Base-by-base conservation (phyloP, 2,888 invertebrate species). In the Eupeodes luniger region DNA sequence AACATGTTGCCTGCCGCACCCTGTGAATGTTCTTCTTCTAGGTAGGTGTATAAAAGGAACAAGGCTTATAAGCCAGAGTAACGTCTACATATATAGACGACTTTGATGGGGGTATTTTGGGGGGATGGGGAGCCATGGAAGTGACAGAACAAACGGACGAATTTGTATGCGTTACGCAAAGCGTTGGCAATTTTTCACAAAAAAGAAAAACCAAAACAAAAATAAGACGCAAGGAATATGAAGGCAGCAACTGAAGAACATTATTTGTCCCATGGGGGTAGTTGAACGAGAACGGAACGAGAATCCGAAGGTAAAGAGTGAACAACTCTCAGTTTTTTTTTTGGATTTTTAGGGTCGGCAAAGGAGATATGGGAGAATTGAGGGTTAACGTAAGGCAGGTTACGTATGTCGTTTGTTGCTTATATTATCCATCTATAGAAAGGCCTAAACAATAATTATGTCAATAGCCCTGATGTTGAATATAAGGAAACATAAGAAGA, bases 381-480 rank as follows among this genome's bases (percentile, higher is more conserved):
- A 86, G 70, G 76, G 79, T 79, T 86, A 86, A 64, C 78, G 66
- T 62, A 77, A 81, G 72, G 75, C 69, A 78, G 81, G 78, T 69
- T 67, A 53, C 76, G 62, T 64, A 83, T 64, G 80, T 80, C 80
- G 72, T 80, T 79, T 83, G 72, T 53, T 67, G 53, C 53, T 16
- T 80, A 72, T 40, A 40, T 40, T 83, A 76, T 87, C 67, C 80
- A 77, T 75, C 61, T 72, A 55, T 67, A 77, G 44, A 84, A 84
- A 83, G 62, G 87, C 77, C 87, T 77, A 77, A 87, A 62, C 84
- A 87, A 87, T 87, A 84, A 87, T 87, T 87, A 87, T 87, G 80
- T 80, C 84, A 87, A 84, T 84, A 80, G 80, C 80, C 78, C 84
- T 67, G 77, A 67, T 72, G 72, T 57, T 57, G 72, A 47, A 49